Conservation (phyloP, 2,113 vertebrate species). For the Neogale vison region DNA sequence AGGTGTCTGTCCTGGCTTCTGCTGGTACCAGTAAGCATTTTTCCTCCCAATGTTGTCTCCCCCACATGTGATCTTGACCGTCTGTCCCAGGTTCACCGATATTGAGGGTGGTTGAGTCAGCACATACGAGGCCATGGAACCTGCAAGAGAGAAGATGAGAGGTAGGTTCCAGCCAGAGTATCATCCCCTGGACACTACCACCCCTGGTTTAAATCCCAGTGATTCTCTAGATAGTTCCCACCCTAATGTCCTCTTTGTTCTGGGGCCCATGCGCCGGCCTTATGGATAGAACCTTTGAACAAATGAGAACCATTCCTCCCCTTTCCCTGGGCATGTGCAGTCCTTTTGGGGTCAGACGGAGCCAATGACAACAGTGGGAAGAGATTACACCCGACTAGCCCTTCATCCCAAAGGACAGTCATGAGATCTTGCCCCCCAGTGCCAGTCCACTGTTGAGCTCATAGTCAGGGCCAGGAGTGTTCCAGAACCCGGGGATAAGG, state of each 20-base stretch:
- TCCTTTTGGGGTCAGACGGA: too few species aligned
- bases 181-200: fast-evolving
- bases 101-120: not conserved
- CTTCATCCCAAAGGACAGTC: not conserved
- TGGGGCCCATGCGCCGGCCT: fast-evolving
- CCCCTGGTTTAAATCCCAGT: fast-evolving
- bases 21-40: not conserved
- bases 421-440: too few species aligned
- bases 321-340: not conserved
- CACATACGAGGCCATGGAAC: not conserved
- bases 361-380: fast-evolving
- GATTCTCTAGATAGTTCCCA: not conserved
- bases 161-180: fast-evolving
- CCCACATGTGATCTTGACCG: not conserved
- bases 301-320: fast-evolving
- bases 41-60: not conserved
- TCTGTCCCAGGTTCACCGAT: not conserved
- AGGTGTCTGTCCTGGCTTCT: not conserved
- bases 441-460: not conserved
- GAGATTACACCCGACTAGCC: too few species aligned
- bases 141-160: not conserved
- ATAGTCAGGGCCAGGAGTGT: not conserved
- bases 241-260: fast-evolving
- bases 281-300: too few species aligned
- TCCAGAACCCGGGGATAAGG: not conserved